Evolutionary conservation across 2,113 vertebrate genomes (phyloP), one percentile per base, ranked within the genome.

Genomic region (Circaetus gallicus): DNA sequence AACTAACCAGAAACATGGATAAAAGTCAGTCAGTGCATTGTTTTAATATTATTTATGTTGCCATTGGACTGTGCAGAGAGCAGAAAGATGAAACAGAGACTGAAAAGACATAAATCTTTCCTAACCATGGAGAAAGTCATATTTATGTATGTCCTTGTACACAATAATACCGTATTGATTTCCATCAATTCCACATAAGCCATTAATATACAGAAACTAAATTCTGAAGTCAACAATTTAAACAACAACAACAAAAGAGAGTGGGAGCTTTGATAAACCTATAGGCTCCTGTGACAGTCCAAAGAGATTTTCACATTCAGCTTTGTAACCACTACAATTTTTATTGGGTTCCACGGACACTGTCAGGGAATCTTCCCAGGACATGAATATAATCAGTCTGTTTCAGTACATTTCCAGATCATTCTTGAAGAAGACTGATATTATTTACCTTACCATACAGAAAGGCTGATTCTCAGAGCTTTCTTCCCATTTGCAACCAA

Each of bases 11-110:
- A 86, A 89, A 82, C 69, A 76, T 7, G 22, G 81, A 72, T 40
- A 59, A 88, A 86, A 94, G 67, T 62, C 77, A 93, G 73, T 72
- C 74, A 84, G 34, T 72, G 49, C 65, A 89, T 76, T 95, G 62
- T 92, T 95, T 79, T 69, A 78, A 24, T 69, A 74, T 78, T 93
- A 88, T 96, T 95, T 95, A 89, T 85, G 76, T 45, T 93, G 65
- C 43, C 49, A 38, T 18, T 69, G 91, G 47, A 72, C 66, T 69
- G 13, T 20, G 43, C 56, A 87, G 47, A 86, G 32, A 81, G 34
- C 55, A 89, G 59, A 92, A 90, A 89, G 52, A 89, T 89, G 36
- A 93, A 93, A 86, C 38, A 62, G 29, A 50, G 72, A n/a, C 36
- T 69, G 56, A 92, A 78, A 91, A 94, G 72, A 55, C 56, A 96